phyloP scores from a whole-genome alignment of 2,888 invertebrate genomes.

The Drosophila paranaensis region DNA sequence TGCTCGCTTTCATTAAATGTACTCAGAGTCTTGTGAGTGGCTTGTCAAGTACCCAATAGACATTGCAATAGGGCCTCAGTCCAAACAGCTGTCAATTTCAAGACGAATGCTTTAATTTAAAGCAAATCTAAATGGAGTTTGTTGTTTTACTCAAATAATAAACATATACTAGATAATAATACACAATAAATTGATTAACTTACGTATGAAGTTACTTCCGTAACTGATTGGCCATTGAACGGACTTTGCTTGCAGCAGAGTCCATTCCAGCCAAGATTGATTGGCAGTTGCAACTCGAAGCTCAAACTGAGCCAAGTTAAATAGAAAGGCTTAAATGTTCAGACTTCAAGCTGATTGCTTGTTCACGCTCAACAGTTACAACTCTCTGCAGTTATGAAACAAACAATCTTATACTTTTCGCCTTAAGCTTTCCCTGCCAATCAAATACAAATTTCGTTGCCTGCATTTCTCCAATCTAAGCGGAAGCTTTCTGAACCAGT shows the following conservation, averaged over 20 bases:
- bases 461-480: background rate
- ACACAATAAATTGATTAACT: background rate
- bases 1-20: constrained; percentile 19
- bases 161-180: background rate
- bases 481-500: background rate
- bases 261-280: no score
- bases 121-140: background rate
- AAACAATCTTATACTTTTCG: no score
- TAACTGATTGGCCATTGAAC: no score
- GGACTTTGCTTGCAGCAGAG: no score
- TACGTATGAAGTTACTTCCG: no score
- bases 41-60: constrained; percentile 21
- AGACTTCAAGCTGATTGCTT: no score
- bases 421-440: background rate
- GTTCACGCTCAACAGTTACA: no score
- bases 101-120: background rate
- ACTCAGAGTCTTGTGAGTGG: constrained; percentile 21
- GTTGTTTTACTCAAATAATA: no score
- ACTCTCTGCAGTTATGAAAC: background rate
- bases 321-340: background rate
- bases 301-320: background rate
- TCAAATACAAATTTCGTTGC: background rate
- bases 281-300: no score
- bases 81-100: constrained; percentile 4
- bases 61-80: background rate